These are phyloP conservation scores for Thermophis baileyi DNA, from an alignment of 2,113 vertebrate species.

Conservation along the genomic window DNA sequence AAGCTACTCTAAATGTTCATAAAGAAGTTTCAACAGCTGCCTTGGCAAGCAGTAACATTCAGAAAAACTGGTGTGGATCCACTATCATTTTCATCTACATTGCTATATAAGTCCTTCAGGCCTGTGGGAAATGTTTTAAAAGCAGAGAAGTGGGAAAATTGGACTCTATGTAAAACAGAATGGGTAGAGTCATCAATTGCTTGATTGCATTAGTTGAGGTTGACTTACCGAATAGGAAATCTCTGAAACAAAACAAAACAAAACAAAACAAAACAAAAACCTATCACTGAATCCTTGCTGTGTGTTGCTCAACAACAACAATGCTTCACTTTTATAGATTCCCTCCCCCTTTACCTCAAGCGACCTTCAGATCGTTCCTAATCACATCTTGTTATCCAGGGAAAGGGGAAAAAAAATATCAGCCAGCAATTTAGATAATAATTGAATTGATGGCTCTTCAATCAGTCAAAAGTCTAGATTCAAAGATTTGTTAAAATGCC, in stretches of 20 bases:
- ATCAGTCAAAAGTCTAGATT: conserved; percentile 49
- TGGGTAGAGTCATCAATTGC: conserved; percentile 19
- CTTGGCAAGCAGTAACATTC: background rate
- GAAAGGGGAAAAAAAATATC: too few species aligned
- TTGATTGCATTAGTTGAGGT: conserved; percentile 43
- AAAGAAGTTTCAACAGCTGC: background rate
- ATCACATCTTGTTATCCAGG: conserved; percentile 16
- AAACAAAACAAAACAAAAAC: background rate
- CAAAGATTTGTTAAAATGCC: conserved; percentile 59
- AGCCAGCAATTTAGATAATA: conserved; percentile 35
- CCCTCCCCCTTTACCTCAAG: conserved; percentile 39
- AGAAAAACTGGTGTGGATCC: background rate
- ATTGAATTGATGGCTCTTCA: conserved; percentile 49
- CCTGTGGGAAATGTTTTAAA: background rate
- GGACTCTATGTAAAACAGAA: background rate
- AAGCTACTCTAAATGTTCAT: background rate
- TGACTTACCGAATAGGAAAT: conserved; percentile 37
- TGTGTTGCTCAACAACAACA: conserved; percentile 29
- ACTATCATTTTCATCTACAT: background rate
- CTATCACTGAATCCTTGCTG: conserved; percentile 22
- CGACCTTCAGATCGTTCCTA: conserved; percentile 40
- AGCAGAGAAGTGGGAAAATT: background rate
- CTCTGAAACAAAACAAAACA: conserved; percentile 14
- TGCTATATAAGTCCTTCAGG: background rate
- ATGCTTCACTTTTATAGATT: conserved; percentile 38